Conservation (phyloP, 1,140 invertebrate species). For the Halesus radiatus region DNA sequence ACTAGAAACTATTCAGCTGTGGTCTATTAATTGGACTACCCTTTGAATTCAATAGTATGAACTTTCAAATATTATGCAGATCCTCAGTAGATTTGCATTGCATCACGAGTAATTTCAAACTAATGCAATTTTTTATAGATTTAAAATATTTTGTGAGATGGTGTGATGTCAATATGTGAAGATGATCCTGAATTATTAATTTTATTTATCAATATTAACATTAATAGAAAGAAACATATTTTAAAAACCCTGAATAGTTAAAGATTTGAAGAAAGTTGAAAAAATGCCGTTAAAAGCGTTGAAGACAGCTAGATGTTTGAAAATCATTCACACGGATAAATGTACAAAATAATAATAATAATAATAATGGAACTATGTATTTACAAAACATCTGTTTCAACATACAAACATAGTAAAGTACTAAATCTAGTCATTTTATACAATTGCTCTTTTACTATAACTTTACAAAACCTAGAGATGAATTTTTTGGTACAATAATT, state of each 20-base stretch:
- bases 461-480: slow-evolving; percentile 36
- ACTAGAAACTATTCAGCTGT: too few relatives aligned
- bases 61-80: too few relatives aligned
- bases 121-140: too few relatives aligned
- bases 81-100: too few relatives aligned
- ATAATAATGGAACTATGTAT: slow-evolving; percentile 22
- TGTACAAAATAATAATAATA: slow-evolving; percentile 44
- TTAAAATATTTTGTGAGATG: too few relatives aligned
- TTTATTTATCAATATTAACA: slow-evolving; percentile 19
- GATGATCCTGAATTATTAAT: neutral
- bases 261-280: neutral
- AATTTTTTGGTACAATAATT: slow-evolving; percentile 34
- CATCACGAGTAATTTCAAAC: too few relatives aligned
- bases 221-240: slow-evolving; percentile 20
- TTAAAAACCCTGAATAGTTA: neutral
- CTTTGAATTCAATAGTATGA: too few relatives aligned
- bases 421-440: slow-evolving; percentile 41
- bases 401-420: slow-evolving; percentile 24
- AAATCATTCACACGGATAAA: slow-evolving; percentile 41
- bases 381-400: slow-evolving; percentile 37
- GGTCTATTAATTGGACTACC: too few relatives aligned
- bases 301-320: slow-evolving; percentile 6
- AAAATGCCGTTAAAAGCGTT: neutral
- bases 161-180: too few relatives aligned
- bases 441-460: slow-evolving; percentile 40